These are phyloP conservation scores for Paraescarpia echinospica DNA, from an alignment of 1,140 invertebrate genomes.

Conservation along the genomic window DNA sequence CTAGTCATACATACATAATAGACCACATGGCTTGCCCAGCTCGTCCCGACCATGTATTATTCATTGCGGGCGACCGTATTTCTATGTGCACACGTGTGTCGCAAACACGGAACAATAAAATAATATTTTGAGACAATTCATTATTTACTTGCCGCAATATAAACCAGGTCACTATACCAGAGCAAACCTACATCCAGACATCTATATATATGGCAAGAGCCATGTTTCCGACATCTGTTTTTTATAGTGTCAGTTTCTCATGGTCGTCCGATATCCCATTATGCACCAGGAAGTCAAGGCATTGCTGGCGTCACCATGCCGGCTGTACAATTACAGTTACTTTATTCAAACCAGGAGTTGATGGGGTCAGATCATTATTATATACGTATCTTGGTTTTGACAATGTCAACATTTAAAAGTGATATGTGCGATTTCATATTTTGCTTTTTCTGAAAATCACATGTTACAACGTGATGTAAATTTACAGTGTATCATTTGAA, in stretches of 20 bases:
- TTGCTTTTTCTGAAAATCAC: too few species aligned
- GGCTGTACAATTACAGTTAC: too few species aligned
- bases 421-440: too few species aligned
- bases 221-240: neutral
- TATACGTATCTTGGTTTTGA: too few species aligned
- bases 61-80: neutral
- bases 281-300: neutral
- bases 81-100: neutral
- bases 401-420: too few species aligned
- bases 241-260: neutral
- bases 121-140: neutral
- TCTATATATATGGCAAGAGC: neutral
- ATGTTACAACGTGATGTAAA: too few species aligned
- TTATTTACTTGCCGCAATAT: neutral
- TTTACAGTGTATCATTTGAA: too few species aligned
- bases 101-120: too few species aligned
- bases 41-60: neutral
- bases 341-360: too few species aligned
- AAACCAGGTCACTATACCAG: neutral
- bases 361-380: too few species aligned
- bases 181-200: neutral
- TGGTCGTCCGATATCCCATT: neutral
- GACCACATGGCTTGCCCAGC: neutral
- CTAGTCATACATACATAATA: neutral
- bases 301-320: too few species aligned